Percentiles rank a stretch among this genome's conserved stretches.
Evolutionary conservation across 2,888 invertebrate species (phyloP).

Genomic region (Drosophila koepferae): DNA sequence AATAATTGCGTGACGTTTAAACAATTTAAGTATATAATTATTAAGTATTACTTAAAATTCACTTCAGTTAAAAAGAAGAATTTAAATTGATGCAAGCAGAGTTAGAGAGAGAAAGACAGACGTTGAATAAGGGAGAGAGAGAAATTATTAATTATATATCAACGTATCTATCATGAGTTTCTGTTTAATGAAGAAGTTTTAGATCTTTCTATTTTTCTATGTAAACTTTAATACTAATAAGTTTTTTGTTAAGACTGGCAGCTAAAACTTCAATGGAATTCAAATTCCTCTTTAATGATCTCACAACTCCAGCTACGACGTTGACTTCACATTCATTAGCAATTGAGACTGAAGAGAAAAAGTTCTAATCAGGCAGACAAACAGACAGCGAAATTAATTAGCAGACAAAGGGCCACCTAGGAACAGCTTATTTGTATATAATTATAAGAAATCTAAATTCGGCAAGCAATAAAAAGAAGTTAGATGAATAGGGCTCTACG

Average conservation of each 20-base stretch:
- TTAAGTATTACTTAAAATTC: neutral
- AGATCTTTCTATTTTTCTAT: neutral
- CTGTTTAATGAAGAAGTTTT: no score
- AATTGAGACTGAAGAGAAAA: neutral
- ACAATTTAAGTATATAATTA: neutral
- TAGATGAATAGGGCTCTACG: no score
- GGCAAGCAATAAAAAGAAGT: no score
- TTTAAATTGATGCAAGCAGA: neutral
- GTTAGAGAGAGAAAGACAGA: neutral
- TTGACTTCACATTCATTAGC: constrained; percentile 37
- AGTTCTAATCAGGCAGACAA: constrained; percentile 33
- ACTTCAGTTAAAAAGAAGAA: neutral
- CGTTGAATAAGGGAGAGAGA: no score
- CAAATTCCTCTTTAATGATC: constrained; percentile 1
- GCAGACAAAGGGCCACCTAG: constrained; percentile 1
- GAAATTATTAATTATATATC: no score
- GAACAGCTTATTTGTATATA: neutral
- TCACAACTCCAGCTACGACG: constrained; percentile 5
- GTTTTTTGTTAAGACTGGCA: neutral
- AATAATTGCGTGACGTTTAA: neutral
- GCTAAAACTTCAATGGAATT: neutral
- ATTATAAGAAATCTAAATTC: neutral
- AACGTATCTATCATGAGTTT: no score
- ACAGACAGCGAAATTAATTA: constrained; percentile 26
- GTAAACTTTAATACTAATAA: no score